Evolutionary conservation across 2,113 vertebrate species (phyloP).

Genomic region (Ifrita kowaldi): DNA sequence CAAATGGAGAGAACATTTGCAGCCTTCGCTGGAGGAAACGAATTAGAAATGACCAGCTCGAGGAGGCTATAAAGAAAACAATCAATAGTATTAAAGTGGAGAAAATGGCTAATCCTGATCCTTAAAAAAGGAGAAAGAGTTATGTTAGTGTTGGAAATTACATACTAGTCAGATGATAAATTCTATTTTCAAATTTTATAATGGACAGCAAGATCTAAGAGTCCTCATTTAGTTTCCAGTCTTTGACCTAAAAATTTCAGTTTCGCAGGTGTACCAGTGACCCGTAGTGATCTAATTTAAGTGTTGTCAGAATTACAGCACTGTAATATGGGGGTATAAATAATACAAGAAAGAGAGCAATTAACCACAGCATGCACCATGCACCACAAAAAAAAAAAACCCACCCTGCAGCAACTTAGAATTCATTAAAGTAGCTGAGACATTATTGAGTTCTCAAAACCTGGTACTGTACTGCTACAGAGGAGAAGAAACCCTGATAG

Average conservation of each 20-base stretch:
- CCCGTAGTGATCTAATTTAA: background rate
- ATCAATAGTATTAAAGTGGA: slow-evolving; percentile 2
- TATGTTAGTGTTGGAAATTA: background rate
- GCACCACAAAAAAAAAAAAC: background rate
- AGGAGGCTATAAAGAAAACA: slow-evolving; percentile 1
- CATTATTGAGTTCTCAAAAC: background rate
- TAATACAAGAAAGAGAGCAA: slow-evolving; percentile 27
- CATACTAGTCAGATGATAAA: background rate
- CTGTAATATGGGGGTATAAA: background rate
- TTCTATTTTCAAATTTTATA: background rate
- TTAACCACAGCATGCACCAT: background rate
- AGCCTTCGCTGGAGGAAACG: background rate
- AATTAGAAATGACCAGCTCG: background rate
- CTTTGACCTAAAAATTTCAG: background rate
- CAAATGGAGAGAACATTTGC: slow-evolving; percentile 11
- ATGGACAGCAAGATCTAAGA: background rate
- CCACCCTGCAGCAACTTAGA: background rate
- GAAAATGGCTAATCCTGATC: background rate
- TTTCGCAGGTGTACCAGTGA: background rate
- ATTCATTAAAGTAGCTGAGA: background rate
- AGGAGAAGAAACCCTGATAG: background rate
- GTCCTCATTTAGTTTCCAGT: background rate
- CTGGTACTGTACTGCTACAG: background rate
- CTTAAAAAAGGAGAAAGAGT: background rate
- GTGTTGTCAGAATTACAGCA: background rate